Percentiles rank a stretch among this genome's conserved stretches.
phyloP scores from a whole-genome alignment of 2,113 vertebrate genomes.

The Falcunculus frontatus region DNA sequence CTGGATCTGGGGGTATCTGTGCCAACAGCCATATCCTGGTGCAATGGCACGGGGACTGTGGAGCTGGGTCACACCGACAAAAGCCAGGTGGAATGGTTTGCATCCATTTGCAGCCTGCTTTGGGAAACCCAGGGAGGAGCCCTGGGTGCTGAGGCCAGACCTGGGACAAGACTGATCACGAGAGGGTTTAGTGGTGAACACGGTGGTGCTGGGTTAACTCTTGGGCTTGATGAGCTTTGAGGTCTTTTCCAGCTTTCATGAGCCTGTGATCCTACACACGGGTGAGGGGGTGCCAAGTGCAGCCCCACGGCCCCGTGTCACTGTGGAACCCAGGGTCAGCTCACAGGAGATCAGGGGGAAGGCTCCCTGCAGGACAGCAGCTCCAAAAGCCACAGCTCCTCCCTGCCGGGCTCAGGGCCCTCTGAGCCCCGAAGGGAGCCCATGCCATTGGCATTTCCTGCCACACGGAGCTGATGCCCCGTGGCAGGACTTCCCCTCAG shows the following conservation, averaged over 20 bases:
- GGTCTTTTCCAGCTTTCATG: background rate
- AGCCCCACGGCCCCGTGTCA: fast-evolving
- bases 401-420: background rate
- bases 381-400: background rate
- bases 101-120: background rate
- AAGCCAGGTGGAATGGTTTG: background rate
- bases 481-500: fast-evolving
- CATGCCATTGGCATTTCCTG: fast-evolving
- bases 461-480: background rate
- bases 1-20: fast-evolving
- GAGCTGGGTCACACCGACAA: background rate
- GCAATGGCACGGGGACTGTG: background rate
- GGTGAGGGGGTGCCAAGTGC: background rate
- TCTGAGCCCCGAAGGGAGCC: fast-evolving
- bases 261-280: fast-evolving
- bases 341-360: background rate
- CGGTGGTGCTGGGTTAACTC: background rate
- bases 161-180: background rate
- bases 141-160: background rate
- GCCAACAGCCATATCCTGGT: background rate
- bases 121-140: background rate
- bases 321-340: fast-evolving
- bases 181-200: background rate
- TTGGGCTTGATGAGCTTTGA: fast-evolving
- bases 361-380: fast-evolving